phyloP scores from a whole-genome alignment of 1,140 invertebrate genomes.

The Platorchestia sp. region DNA sequence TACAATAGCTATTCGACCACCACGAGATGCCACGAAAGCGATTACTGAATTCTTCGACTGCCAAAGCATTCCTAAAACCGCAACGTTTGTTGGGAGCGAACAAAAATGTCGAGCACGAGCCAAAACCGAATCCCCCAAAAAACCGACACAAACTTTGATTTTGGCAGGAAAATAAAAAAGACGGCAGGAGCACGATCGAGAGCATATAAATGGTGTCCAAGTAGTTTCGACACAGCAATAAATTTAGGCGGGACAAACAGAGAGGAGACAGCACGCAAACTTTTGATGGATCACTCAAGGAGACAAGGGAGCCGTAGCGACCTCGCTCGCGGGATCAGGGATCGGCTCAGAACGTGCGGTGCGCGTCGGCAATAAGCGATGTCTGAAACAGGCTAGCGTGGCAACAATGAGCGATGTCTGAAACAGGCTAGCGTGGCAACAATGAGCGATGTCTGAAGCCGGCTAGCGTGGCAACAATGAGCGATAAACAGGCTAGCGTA shows the following conservation, averaged over 20 bases:
- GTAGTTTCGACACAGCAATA: conserved; percentile 53
- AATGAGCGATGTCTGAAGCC: background rate
- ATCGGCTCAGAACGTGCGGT: background rate
- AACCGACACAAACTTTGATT: background rate
- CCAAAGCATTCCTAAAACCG: background rate
- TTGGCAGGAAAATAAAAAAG: background rate
- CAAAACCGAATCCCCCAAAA: background rate
- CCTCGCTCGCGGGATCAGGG: background rate
- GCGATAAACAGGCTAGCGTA: background rate
- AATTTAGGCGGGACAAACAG: conserved; percentile 47
- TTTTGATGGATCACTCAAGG: conserved; percentile 35
- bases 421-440: background rate
- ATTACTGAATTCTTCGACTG: background rate
- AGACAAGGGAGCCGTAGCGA: background rate
- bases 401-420: background rate
- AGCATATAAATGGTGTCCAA: conserved; percentile 54
- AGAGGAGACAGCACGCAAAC: conserved; percentile 23
- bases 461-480: background rate
- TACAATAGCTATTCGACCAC: background rate
- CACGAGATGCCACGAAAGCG: background rate
- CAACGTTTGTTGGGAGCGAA: background rate
- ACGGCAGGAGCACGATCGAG: background rate
- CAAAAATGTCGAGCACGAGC: background rate
- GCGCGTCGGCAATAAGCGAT: background rate
- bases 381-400: background rate